Conservation (phyloP, 2,797 vertebrate genomes). For the Liparis tanakae region DNA sequence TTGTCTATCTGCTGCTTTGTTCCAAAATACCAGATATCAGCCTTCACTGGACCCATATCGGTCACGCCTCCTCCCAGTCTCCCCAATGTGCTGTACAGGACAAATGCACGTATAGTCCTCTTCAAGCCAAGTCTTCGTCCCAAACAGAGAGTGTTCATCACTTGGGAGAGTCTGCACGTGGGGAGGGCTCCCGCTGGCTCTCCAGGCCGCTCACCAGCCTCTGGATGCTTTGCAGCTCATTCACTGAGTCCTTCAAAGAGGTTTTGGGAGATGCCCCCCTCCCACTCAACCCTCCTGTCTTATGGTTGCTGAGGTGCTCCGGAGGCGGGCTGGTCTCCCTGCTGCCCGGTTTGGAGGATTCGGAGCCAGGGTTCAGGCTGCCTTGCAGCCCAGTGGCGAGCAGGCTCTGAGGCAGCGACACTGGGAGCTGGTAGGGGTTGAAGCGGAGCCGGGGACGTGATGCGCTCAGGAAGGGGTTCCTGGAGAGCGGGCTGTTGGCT, state of each 20-base stretch:
- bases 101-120: constrained; percentile 69
- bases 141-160: constrained; percentile 70
- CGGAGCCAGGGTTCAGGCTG: constrained; percentile 82
- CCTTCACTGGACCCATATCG: constrained; percentile 38
- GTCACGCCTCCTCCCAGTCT: constrained; percentile 55
- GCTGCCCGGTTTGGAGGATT: constrained; percentile 90
- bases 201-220: constrained; percentile 98
- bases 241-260: constrained; percentile 93
- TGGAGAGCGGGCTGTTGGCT: constrained; percentile 86
- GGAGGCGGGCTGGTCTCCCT: constrained; percentile 91
- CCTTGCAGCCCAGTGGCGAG: constrained; percentile 86
- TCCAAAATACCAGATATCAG: constrained; percentile 49
- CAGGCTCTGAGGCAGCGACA: constrained; percentile 92
- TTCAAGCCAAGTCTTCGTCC: constrained; percentile 77
- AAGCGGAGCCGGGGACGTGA: constrained; percentile 94
- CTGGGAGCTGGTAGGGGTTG: constrained; percentile 96
- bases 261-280: constrained; percentile 88
- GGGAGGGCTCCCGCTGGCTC: constrained; percentile 90
- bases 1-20: constrained; percentile 58
- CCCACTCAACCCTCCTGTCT: constrained; percentile 78
- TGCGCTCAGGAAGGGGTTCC: constrained; percentile 89
- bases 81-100: constrained; percentile 90
- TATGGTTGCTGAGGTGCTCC: constrained; percentile 88
- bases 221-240: constrained; percentile 98
- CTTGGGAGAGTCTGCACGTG: constrained; percentile 88